phyloP scores from a whole-genome alignment of 2,888 invertebrate genomes.

The Metalampra italica region DNA sequence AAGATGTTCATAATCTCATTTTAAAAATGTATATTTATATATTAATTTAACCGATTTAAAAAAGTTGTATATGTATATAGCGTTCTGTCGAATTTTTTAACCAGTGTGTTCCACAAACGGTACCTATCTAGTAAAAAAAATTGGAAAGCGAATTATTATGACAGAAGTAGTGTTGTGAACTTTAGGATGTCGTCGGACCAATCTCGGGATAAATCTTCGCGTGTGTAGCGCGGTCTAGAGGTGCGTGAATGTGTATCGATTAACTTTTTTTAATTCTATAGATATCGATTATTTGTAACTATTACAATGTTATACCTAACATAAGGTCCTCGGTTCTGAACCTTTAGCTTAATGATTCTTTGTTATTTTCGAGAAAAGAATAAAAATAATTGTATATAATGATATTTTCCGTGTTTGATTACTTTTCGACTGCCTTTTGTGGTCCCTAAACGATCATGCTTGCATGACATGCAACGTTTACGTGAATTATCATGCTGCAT shows the following conservation, averaged over 20 bases:
- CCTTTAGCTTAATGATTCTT: constrained; percentile 67
- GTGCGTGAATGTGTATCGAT: constrained; percentile 20
- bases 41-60: background rate
- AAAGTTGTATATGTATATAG: too few species aligned
- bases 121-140: background rate
- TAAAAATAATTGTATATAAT: constrained; percentile 70
- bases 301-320: constrained; percentile 35
- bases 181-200: constrained; percentile 44
- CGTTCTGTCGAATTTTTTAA: background rate
- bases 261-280: constrained; percentile 29
- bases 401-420: constrained; percentile 14
- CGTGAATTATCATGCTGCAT: too few species aligned
- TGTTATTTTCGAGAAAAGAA: constrained; percentile 70
- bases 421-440: too few species aligned
- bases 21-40: background rate
- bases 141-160: constrained; percentile 3
- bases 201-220: constrained; percentile 29
- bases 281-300: constrained; percentile 37
- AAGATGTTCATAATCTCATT: too few species aligned
- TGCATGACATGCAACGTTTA: too few species aligned
- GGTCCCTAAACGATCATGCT: too few species aligned
- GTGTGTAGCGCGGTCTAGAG: constrained; percentile 25
- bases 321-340: constrained; percentile 63
- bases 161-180: constrained; percentile 34
- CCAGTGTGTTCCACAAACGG: constrained; percentile 26